Evolutionary conservation across 2,113 vertebrate genomes (phyloP), one percentile per base, ranked within the genome.

Genomic region (Sporophila hypoxantha): DNA sequence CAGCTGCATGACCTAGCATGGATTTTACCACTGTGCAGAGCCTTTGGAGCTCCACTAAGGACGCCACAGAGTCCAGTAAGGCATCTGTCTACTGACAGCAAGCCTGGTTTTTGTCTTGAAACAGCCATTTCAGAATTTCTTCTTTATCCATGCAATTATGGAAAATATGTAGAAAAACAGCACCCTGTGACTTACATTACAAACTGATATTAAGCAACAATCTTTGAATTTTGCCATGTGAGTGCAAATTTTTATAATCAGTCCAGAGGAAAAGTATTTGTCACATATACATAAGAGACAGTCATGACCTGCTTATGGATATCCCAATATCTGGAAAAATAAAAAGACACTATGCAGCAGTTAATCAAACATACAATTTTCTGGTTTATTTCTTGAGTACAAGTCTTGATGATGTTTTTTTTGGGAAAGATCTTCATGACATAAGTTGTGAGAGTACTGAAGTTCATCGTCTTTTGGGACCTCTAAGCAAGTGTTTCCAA

Each of bases 381-480:
- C 65, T 93, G 79, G 29, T 82, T 94, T 87, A 68, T 82, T 81
- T 92, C 77, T 65, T 81, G 21, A 75, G 12, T 26, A 17, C 5
- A 20, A 83, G 17, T 36, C 25, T 78, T 76, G 55, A 76, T 32
- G 17, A 56, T 56, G 29, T 70, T 80, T 80, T 89, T 22, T 29
- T 39, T 19, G 16, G 34, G 78, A 81, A 60, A 61, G 57, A 69
- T 16, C 32, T 68, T 64, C 16, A 46, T 82, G 12, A 88, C 90
- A 49, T 50, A 85, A 75, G 42, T 85, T 50, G 55, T 74, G 64
- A 80, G 88, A 88, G 23, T 41, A 74, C 50, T 82, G 68, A 88
- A 90, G 77, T 79, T 74, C 75, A 67, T 76, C 5, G 6, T 82
- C 93, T 88, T 92, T 61, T 34, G 94, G 74, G 94, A 92, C 56